Evolutionary conservation across 1,140 invertebrate genomes (phyloP).

Genomic region (Linepithema humile): DNA sequence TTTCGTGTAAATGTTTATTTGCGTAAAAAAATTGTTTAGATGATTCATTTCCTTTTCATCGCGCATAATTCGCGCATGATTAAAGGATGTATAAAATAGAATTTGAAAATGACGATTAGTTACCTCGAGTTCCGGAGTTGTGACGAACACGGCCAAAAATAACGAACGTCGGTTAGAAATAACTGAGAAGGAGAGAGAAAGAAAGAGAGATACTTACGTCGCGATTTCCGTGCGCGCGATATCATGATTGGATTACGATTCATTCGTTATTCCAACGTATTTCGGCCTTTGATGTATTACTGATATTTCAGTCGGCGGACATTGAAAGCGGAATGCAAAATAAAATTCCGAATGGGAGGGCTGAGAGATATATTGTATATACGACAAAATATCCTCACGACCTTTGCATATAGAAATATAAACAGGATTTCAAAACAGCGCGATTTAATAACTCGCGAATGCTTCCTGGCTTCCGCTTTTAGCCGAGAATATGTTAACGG

Average conservation of each 20-base stretch:
- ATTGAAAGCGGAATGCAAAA: neutral
- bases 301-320: neutral
- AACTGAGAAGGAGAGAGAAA: neutral
- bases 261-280: constrained; percentile 11
- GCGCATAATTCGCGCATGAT: neutral
- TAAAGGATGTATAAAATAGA: neutral
- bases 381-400: neutral
- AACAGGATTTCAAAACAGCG: neutral
- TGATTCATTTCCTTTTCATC: neutral
- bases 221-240: constrained; percentile 2
- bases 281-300: neutral
- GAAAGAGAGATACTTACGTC: neutral
- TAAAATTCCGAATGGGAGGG: neutral
- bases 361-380: neutral
- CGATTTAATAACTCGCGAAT: constrained; percentile 6
- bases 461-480: neutral
- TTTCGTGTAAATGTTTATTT: neutral
- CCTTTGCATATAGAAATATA: neutral
- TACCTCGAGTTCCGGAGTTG: constrained; percentile 1
- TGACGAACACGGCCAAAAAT: constrained; percentile 38
- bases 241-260: neutral
- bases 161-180: constrained; percentile 14
- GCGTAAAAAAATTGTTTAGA: neutral
- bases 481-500: constrained; percentile 1
- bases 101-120: constrained; percentile 22